Base-by-base conservation (phyloP, 2,113 vertebrate species). In the Ictalurus furcatus region DNA sequence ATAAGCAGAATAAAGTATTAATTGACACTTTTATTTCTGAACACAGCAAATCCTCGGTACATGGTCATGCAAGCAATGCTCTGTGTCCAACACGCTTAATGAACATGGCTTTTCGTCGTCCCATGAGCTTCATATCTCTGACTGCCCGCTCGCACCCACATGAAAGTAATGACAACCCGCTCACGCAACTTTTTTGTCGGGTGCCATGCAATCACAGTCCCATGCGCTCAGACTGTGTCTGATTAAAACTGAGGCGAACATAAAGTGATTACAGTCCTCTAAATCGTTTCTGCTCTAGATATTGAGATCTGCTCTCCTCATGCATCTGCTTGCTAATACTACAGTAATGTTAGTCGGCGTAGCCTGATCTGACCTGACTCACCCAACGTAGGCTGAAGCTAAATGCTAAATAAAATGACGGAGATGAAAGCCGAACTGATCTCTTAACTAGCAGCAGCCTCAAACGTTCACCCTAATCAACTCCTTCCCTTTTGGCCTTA, bases 261-360 rank as follows among this genome's bases (percentile, higher is more conserved):
- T 67, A 2, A 4, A 80, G 74, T 8, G 67, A 58, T 71, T 69
- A 30, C 28, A 52, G 59, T 69, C 67, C 87, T 91, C 81, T 65
- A 76, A 85, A 65, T 48, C 37, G 78, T 67, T 80, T 73, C 85
- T 40, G 56, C 84, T 85, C 25, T 2, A 69, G 17, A 71, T 56
- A 80, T 87, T 74, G 79, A 89, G 87, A 86, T 87, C 86, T 83
- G 44, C 86, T 84, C 28, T 85, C 17, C 82, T 65, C 19, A 67
- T 85, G 71, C 40, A 37, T 84, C 25, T 14, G 21, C 34, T 85
- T n/a, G 37, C 69, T 85, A n/a, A 92, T 93, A 95, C 95, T 96
- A 94, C 95, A 94, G 92, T 65, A 58, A 80, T 16, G 34, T 69
- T 54, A 74, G 48, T 83, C 28, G 16, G 23, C 16, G 23, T 85